Evolutionary conservation across 1,140 invertebrate species (phyloP).

Genomic region (Drosophila parabipectinata): DNA sequence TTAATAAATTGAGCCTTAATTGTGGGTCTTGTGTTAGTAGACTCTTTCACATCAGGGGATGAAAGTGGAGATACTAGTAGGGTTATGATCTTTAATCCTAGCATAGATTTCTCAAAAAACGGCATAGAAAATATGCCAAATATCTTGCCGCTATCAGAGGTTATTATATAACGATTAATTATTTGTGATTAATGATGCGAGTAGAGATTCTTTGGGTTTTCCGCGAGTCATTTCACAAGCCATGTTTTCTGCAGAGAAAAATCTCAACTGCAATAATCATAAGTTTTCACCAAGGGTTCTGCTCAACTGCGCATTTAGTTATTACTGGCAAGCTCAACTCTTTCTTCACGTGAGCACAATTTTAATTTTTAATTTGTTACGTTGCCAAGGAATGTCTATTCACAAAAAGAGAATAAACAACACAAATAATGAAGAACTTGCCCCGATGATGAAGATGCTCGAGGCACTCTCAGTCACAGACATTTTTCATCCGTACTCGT

Average conservation of each 20-base stretch:
- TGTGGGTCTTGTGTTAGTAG: slow-evolving; percentile 22
- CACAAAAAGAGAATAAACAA: not conserved
- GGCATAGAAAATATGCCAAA: slow-evolving; percentile 2
- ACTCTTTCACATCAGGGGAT: slow-evolving; percentile 30
- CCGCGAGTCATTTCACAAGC: not conserved
- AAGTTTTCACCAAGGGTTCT: slow-evolving; percentile 18
- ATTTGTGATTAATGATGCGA: not conserved
- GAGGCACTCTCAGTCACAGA: slow-evolving; percentile 7
- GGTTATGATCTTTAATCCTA: slow-evolving; percentile 14
- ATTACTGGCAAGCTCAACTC: slow-evolving; percentile 15
- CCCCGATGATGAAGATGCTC: slow-evolving; percentile 36
- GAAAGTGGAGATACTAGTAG: slow-evolving; percentile 36
- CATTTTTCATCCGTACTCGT: slow-evolving; percentile 12
- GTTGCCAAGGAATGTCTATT: slow-evolving; percentile 17
- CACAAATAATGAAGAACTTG: slow-evolving; percentile 16
- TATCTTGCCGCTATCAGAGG: not conserved
- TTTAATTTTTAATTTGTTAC: slow-evolving; percentile 40
- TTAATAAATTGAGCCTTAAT: slow-evolving; percentile 59
- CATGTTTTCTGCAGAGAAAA: not conserved
- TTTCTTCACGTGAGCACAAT: slow-evolving; percentile 32
- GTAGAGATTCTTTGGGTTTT: not conserved
- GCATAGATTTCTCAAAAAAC: not conserved
- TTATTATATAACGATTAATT: not conserved
- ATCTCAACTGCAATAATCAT: slow-evolving; percentile 8
- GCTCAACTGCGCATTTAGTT: slow-evolving; percentile 38